Base-by-base conservation (phyloP, 2,113 vertebrate genomes). In the Phylloscopus trochiloides region DNA sequence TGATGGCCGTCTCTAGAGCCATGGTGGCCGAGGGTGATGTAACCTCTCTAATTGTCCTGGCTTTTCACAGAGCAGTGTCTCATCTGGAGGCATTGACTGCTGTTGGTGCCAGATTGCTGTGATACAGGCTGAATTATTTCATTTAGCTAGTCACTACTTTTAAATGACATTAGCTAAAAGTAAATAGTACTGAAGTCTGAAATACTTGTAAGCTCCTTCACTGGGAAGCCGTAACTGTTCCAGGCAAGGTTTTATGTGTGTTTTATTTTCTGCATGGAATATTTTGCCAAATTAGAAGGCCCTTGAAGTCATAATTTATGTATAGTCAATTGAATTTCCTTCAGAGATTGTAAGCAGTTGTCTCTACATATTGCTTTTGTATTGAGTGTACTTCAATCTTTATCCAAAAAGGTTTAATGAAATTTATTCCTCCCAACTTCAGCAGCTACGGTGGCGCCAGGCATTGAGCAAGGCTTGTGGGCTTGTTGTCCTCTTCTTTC, bases 261-360 rank as follows among this genome's bases (percentile, higher is more conserved):
- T 66, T 86, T 91, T 77, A 36, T 81, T 87, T 86, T 58, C 51
- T 81, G 43, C 43, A 5, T 72, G 55, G 40, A 81, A 67, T 81
- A 68, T 87, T 75, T 85, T 43, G 5, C 48, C 40, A 51, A 78
- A 71, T 90, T 72, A 75, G 81, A 71, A 89, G 17, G 14, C 31
- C 9, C 14, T 78, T 71, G 52, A 85, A 89, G 42, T 61, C 43
- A 59, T 85, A 13, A 3, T 48, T 92, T 84, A 51, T 65, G 29
- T 80, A 28, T 43, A 45, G 51, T 87, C 45, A 36, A 29, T 78
- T 59, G 13, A 78, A 75, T 63, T 90, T 85, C 29, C 65, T 90
- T 72, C 34, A 38, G 77, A 80, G 57, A 15, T 51, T 87, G 31
- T 81, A 93, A 90, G n/a, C 31, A 25, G 36, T 95, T n/a, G 38